Evolutionary conservation across 2,888 invertebrate species (phyloP), one percentile per base, ranked within the genome.

Genomic region (Epirrhoe tristata): DNA sequence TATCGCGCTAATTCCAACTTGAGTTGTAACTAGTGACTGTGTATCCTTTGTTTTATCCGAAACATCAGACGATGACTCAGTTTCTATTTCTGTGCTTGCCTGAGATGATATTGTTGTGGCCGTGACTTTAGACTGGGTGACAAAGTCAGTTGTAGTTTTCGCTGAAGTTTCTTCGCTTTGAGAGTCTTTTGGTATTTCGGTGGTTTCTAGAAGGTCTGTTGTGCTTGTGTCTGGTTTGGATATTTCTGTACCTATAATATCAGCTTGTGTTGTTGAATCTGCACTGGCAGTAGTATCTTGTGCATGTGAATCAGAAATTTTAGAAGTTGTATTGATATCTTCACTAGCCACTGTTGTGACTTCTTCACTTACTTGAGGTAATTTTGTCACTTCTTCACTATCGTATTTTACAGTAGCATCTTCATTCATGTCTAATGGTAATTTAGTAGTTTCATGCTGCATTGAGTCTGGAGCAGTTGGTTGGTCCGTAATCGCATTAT

Each of bases 311-410:
- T 58, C 58, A 39, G 39, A 58, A 0, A 31, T 16, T 39, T 58
- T 54, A 50, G 17, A 14, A 48, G 64, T 54, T 3, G 64, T 58
- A 6, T 17, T 58, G 10, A 5, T 51, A 50, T 32, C 39, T 17
- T 56, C 50, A 16, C 43, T 14, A 14, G 36, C n/a, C 12, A 43
- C 51, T n/a, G 57, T 50, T 17, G 63, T 59, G 6, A 24, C 31
- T 62, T 59, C 63, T 16, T 63, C 62, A 46, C 48, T 58, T 31
- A 56, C 67, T 36, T 59, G 34, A 46, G 64, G 57, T 46, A 24
- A 56, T 58, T 58, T 65, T 16, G 59, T 53, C 10, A 34, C 48
- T 39, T 69, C 63, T 0, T 66, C 58, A 6, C 36, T 34, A 12
- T 17, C 58, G 46, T 46, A 48, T 24, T 17, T 39, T 6, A 34